These are phyloP conservation scores for Leuciscus idus DNA, from an alignment of 2,113 vertebrate species.

Conservation along the genomic window DNA sequence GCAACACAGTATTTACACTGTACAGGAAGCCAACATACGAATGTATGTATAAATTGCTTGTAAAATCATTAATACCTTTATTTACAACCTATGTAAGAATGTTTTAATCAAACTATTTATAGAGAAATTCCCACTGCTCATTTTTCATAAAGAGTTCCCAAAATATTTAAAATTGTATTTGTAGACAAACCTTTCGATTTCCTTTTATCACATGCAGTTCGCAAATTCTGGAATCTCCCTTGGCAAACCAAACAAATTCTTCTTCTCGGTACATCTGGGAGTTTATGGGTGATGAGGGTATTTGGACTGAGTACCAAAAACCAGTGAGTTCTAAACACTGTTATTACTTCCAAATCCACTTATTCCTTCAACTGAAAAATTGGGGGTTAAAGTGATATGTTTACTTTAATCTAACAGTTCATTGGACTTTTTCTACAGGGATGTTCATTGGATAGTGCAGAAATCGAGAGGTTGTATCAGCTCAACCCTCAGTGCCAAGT, in stretches of 20 bases:
- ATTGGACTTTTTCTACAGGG: constrained; percentile 41
- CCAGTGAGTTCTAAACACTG: constrained; percentile 58
- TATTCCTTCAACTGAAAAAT: neutral
- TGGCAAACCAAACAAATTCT: constrained; percentile 9
- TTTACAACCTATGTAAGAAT: neutral
- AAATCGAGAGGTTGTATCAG: constrained; percentile 67
- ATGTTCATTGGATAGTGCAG: constrained; percentile 62
- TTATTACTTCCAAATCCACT: neutral
- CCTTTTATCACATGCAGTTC: constrained; percentile 22
- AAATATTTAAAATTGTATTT: neutral
- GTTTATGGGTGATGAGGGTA: constrained; percentile 65
- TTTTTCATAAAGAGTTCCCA: neutral
- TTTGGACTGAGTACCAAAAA: constrained; percentile 69
- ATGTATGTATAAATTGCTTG: no score
- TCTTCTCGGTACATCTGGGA: constrained; percentile 63
- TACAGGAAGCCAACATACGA: neutral
- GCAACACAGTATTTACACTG: no score
- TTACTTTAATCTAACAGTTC: neutral
- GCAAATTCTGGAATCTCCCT: constrained; percentile 21
- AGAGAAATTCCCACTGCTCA: neutral
- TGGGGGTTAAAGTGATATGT: neutral
- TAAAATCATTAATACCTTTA: neutral
- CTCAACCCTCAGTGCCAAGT: constrained; percentile 59
- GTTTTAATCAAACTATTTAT: neutral
- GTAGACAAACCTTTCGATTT: neutral